A percentile compares a stretch with the other conserved stretches of the same genome.
Evolutionary conservation across 2,888 invertebrate species (phyloP).

Genomic region (Rhagonycha fulva): DNA sequence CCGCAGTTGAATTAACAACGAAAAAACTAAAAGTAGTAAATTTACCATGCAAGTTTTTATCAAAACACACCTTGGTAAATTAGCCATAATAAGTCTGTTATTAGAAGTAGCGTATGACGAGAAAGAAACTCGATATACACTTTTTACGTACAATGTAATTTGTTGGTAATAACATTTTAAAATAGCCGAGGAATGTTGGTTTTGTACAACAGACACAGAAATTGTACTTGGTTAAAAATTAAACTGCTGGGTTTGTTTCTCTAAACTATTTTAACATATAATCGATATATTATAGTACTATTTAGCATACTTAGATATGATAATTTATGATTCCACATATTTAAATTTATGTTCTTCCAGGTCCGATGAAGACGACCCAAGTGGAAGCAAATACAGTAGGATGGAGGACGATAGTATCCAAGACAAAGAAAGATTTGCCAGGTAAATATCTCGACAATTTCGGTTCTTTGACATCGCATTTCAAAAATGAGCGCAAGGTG

Average conservation of each 20-base stretch:
- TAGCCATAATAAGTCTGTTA: conserved; percentile 16
- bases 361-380: conserved; percentile 88
- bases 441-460: conserved; percentile 63
- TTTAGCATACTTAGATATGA: not conserved
- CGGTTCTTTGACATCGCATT: not conserved
- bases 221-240: conserved; percentile 19
- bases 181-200: conserved; percentile 22
- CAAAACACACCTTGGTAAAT: conserved; percentile 11
- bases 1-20: not conserved
- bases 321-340: conserved; percentile 16
- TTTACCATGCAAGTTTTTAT: conserved; percentile 12
- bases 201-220: conserved; percentile 15
- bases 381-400: conserved; percentile 80
- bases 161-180: conserved; percentile 23
- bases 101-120: conserved; percentile 5
- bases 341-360: conserved; percentile 53
- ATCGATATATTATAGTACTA: conserved; percentile 3
- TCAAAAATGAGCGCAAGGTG: not conserved
- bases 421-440: conserved; percentile 96
- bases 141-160: conserved; percentile 7
- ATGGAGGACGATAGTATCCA: conserved; percentile 94
- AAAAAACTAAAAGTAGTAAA: conserved; percentile 3
- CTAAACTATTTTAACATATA: not conserved
- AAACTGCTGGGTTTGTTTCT: conserved; percentile 21
- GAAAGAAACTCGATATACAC: conserved; percentile 2